These are phyloP conservation scores for Poecilia gillii DNA, from an alignment of 2,797 vertebrate genomes.

Conservation along the genomic window DNA sequence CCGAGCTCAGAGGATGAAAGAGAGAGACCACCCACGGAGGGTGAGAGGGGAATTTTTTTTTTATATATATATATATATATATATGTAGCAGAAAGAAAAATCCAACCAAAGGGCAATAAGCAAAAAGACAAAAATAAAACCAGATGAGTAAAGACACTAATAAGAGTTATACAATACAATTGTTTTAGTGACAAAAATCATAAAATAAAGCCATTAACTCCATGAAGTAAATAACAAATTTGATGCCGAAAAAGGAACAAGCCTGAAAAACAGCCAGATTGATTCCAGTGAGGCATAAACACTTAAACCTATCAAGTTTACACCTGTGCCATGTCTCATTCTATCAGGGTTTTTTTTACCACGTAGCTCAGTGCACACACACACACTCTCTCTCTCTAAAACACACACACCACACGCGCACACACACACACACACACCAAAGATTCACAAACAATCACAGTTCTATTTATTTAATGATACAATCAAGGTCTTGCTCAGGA, in stretches of 20 bases:
- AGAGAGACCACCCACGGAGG: too few species aligned
- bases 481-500: slow-evolving; percentile 32
- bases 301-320: slow-evolving; percentile 50
- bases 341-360: not conserved
- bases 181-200: not conserved
- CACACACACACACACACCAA: not conserved
- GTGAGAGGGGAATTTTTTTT: too few species aligned
- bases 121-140: not conserved
- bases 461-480: slow-evolving; percentile 46
- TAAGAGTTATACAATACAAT: not conserved
- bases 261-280: slow-evolving; percentile 35
- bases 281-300: slow-evolving; percentile 51
- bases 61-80: not conserved
- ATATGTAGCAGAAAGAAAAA: not conserved
- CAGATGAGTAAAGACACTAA: not conserved
- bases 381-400: not conserved
- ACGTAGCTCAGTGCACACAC: not conserved
- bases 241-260: slow-evolving; percentile 12
- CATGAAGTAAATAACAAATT: slow-evolving; percentile 7
- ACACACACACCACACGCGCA: slow-evolving; percentile 1
- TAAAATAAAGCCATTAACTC: not conserved
- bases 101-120: not conserved
- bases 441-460: slow-evolving; percentile 18
- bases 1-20: too few species aligned
- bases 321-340: slow-evolving; percentile 11